A percentile compares a stretch with the other conserved stretches of the same genome.
phyloP scores from a whole-genome alignment of 2,888 invertebrate genomes.

The Anagyrus pseudococci region DNA sequence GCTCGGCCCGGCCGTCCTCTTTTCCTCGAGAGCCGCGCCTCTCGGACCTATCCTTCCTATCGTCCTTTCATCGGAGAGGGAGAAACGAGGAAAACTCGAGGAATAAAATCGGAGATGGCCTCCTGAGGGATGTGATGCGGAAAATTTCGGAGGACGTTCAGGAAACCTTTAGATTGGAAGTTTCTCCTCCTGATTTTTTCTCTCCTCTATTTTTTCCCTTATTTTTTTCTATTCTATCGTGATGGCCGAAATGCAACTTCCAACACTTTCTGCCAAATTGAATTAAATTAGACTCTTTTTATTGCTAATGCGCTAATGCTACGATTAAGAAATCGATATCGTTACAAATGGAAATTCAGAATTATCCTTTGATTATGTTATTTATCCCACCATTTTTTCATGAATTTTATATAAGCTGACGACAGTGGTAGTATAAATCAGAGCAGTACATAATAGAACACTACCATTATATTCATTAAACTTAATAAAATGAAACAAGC shows the following conservation, averaged over 20 bases:
- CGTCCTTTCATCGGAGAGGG: slow-evolving; percentile 33
- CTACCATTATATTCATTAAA: no score
- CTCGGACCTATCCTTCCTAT: slow-evolving; percentile 5
- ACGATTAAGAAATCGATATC: no score
- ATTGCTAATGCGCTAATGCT: background rate
- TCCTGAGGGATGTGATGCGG: slow-evolving; percentile 35
- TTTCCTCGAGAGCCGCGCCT: background rate
- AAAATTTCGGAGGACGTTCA: slow-evolving; percentile 37
- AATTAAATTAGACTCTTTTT: slow-evolving; percentile 23
- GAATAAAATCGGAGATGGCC: slow-evolving; percentile 36
- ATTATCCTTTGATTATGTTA: no score
- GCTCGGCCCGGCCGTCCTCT: background rate
- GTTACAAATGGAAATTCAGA: no score
- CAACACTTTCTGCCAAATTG: slow-evolving; percentile 19
- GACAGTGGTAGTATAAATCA: no score
- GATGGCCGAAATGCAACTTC: slow-evolving; percentile 16
- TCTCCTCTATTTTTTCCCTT: background rate
- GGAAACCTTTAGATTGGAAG: slow-evolving; percentile 36
- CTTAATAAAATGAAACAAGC: background rate
- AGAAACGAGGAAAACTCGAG: slow-evolving; percentile 34
- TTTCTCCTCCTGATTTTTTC: slow-evolving; percentile 25
- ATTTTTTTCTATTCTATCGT: slow-evolving; percentile 1
- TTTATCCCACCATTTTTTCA: no score
- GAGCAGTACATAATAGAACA: no score
- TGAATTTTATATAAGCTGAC: no score